Evolutionary conservation across 2,797 vertebrate species (phyloP), one percentile per base, ranked within the genome.

Genomic region (Jordanella pulchra): DNA sequence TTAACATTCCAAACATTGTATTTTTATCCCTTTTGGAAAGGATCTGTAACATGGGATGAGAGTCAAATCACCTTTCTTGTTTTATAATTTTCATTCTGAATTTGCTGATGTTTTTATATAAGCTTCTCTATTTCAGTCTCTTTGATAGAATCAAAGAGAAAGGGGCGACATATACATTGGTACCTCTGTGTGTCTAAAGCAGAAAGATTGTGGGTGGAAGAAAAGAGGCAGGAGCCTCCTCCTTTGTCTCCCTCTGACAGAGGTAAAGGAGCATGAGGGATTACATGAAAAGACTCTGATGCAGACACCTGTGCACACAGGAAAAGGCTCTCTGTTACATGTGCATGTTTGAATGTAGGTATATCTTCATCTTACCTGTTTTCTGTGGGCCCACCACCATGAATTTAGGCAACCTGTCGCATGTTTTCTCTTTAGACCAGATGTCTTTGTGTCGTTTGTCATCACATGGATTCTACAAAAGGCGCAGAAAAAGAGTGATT

Each of bases 391-490:
- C 98, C 73, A 97, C 94, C 73, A 99, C 96, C 84, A 99, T 95
- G 89, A 98, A 98, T 83, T 96, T 98, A 78, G 98, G 98, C 73
- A 99, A 90, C 75, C 97, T 96, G 83, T 97, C 96, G 7, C 98
- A 99, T 0, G 96, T 98, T 94, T 99, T 99, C 86, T 97, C 97
- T 91, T 97, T 97, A 77, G 98, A 99, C 98, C 98, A 99, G 88
- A 99, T 99, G 87, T 99, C 98, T 92, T 96, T 96, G 86, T 99
- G 98, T 6, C 98, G 93, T 84, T 96, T 98, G 79, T 99, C 98
- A 32, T 99, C 97, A 75, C 98, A 99, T 0, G 97, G 98, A 83
- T 97, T 99, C 97, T 99, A 80, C 23, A 81, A 65, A 63, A 65
- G 63, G 51, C 14, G 80, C 30, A 76, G 9, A 58, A 79, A 45